Conservation (phyloP, 2,797 vertebrate species). For the Scyliorhinus canicula region DNA sequence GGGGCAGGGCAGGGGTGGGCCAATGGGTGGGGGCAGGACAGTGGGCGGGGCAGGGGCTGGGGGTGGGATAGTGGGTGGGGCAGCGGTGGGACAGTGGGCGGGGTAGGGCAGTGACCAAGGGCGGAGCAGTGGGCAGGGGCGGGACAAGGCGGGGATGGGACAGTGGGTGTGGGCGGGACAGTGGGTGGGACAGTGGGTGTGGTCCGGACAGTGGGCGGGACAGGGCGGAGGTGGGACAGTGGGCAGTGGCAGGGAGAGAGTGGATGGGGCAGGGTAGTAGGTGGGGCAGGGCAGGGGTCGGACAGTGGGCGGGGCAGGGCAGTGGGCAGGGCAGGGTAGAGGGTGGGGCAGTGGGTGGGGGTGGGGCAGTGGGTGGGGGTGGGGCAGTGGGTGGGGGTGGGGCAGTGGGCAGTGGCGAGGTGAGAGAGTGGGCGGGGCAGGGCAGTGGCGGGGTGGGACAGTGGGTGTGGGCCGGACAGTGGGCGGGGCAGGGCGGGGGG, state of each 20-base stretch:
- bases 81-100: too few relatives aligned
- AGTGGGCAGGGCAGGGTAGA: not conserved
- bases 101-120: not conserved
- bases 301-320: not conserved
- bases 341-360: not conserved
- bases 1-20: too few relatives aligned
- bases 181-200: not conserved
- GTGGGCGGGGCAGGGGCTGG: too few relatives aligned
- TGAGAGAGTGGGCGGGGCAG: too few relatives aligned
- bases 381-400: not conserved
- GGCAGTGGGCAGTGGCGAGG: too few relatives aligned
- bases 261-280: not conserved
- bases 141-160: too few relatives aligned
- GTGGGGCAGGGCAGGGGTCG: too few relatives aligned
- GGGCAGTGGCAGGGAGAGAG: not conserved
- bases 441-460: too few relatives aligned
- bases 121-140: not conserved
- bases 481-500: not conserved
- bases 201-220: not conserved
- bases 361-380: too few relatives aligned
- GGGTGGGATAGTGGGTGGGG: too few relatives aligned
- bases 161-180: accelerated
- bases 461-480: too few relatives aligned
- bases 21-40: too few relatives aligned
- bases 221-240: not conserved